Percentiles rank a stretch among this genome's conserved stretches.
These are phyloP conservation scores for Psix sp. DNA, from an alignment of 1,140 invertebrate genomes.

Conservation along the genomic window DNA sequence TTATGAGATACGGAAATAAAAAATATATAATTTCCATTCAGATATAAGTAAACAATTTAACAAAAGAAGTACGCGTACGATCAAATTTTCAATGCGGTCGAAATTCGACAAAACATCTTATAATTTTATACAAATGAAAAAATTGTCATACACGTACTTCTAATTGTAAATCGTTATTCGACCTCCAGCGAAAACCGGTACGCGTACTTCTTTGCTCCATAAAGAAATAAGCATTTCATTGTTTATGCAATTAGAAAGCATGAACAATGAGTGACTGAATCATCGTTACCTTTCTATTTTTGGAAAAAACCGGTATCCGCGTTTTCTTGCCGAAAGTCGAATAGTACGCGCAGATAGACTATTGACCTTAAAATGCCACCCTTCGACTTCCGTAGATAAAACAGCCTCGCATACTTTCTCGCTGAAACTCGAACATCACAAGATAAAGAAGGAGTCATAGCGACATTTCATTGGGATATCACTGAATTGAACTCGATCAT, in stretches of 20 bases:
- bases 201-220: slow-evolving; percentile 60
- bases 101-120: neutral
- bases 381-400: slow-evolving; percentile 73
- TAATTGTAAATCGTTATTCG: slow-evolving; percentile 47
- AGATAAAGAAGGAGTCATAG: slow-evolving; percentile 52
- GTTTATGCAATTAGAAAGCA: slow-evolving; percentile 25
- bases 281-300: slow-evolving; percentile 73
- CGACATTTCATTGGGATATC: slow-evolving; percentile 46
- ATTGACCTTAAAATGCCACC: slow-evolving; percentile 75
- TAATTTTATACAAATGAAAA: neutral
- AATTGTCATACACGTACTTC: slow-evolving; percentile 54
- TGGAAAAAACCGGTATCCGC: slow-evolving; percentile 74
- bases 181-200: slow-evolving; percentile 61
- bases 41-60: neutral
- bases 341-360: slow-evolving; percentile 73
- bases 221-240: slow-evolving; percentile 7
- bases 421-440: slow-evolving; percentile 72
- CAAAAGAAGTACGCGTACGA: slow-evolving; percentile 62
- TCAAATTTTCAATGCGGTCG: slow-evolving; percentile 9
- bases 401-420: slow-evolving; percentile 75
- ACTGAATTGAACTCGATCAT: slow-evolving; percentile 39
- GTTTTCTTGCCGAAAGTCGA: slow-evolving; percentile 75
- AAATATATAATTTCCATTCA: slow-evolving; percentile 17
- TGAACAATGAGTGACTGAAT: slow-evolving; percentile 29
- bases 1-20: slow-evolving; percentile 19